Percentiles rank a stretch among this genome's conserved stretches.
Conservation (phyloP, 2,797 vertebrate genomes). For the Chloroceryle amazona region DNA sequence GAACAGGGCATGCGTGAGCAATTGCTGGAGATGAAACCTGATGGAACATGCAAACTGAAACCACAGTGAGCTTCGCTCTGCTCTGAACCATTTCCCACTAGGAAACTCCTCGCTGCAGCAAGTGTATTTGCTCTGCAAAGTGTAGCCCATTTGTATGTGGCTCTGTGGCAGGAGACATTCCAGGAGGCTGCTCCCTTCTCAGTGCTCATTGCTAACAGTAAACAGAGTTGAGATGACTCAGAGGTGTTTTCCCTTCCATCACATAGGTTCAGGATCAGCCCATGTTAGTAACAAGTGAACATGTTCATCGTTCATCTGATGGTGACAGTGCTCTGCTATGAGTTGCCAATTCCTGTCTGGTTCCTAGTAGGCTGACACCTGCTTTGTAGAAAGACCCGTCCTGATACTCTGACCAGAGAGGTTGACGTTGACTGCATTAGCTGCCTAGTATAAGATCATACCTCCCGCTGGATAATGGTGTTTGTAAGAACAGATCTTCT, state of each 20-base stretch:
- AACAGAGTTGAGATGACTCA: neutral
- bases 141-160: neutral
- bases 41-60: neutral
- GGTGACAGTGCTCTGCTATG: neutral
- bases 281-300: rapidly evolving
- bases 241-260: constrained; percentile 6
- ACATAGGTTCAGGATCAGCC: neutral
- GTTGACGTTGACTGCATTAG: neutral
- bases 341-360: neutral
- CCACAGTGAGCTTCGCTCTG: neutral
- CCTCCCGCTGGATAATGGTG: neutral
- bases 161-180: neutral
- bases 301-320: rapidly evolving
- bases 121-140: neutral
- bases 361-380: neutral
- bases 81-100: neutral
- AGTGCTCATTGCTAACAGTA: neutral
- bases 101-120: neutral
- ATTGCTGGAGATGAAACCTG: neutral
- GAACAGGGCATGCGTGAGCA: rapidly evolving
- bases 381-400: neutral
- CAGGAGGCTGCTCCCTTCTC: neutral
- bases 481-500: neutral
- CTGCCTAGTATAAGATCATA: neutral
- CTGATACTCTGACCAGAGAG: neutral